These are phyloP conservation scores for Harlomillsia oculata DNA, from an alignment of 1,140 invertebrate genomes.

Conservation along the genomic window DNA sequence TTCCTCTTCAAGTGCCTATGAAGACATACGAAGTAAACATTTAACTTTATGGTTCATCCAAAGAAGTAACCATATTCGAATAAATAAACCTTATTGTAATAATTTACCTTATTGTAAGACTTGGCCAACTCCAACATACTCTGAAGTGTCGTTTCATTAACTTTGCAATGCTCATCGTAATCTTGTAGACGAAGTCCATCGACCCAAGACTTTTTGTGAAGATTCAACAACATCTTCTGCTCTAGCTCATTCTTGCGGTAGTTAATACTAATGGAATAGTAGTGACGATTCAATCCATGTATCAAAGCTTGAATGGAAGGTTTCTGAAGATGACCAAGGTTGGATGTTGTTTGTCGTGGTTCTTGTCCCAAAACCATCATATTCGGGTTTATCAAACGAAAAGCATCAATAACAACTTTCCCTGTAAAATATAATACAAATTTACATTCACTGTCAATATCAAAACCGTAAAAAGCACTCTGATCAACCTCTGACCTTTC, in stretches of 20 bases:
- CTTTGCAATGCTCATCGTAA: conserved; percentile 85
- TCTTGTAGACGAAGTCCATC: conserved; percentile 91
- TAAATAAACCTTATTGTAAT: not conserved
- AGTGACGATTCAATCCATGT: conserved; percentile 96
- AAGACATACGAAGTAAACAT: conserved; percentile 12
- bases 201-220: conserved; percentile 99
- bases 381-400: conserved; percentile 95
- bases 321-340: conserved; percentile 96
- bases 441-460: not conserved
- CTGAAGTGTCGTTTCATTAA: conserved; percentile 83
- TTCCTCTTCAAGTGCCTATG: conserved; percentile 89
- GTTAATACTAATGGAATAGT: conserved; percentile 99
- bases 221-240: conserved; percentile 97
- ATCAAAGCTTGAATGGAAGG: conserved; percentile 98
- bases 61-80: not conserved
- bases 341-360: conserved; percentile 96
- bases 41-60: not conserved
- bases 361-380: conserved; percentile 99
- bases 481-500: conserved; percentile 65
- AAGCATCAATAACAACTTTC: conserved; percentile 91
- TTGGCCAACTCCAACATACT: conserved; percentile 97
- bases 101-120: conserved; percentile 86
- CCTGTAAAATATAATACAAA: conserved; percentile 39
- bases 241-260: conserved; percentile 98
- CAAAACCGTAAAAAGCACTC: not conserved